Percentiles rank a stretch among this genome's conserved stretches.
Conservation (phyloP, 2,797 vertebrate genomes). For the Gila robusta region DNA sequence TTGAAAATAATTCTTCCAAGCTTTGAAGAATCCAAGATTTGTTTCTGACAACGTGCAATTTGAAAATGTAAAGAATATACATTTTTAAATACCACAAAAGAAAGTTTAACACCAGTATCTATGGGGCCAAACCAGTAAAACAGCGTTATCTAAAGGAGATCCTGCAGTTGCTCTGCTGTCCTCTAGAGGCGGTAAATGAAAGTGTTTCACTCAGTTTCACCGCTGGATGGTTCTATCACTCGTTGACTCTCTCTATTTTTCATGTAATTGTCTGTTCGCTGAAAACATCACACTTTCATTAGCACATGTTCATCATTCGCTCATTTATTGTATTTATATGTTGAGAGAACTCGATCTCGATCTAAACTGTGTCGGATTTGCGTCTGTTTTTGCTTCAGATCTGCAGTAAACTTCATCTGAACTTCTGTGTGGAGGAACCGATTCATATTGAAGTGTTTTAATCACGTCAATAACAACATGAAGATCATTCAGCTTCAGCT, state of each 20-base stretch:
- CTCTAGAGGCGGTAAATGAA: background rate
- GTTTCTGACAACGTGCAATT: background rate
- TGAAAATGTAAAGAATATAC: background rate
- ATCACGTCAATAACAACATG: background rate
- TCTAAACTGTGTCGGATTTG: background rate
- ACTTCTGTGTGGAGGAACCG: background rate
- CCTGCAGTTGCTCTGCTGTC: background rate
- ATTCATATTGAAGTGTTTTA: background rate
- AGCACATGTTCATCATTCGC: background rate
- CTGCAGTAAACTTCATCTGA: background rate
- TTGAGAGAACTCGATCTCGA: too few relatives aligned
- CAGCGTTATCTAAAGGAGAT: background rate
- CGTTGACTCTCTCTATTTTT: background rate
- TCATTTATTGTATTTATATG: too few relatives aligned
- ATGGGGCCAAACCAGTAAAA: background rate
- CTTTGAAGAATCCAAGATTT: background rate
- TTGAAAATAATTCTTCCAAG: background rate
- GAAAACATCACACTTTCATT: background rate
- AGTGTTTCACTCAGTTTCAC: background rate
- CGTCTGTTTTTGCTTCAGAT: background rate
- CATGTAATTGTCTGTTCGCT: background rate
- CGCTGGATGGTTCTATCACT: background rate
- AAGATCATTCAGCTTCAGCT: background rate
- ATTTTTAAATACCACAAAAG: background rate
- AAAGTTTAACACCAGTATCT: background rate